Evolutionary conservation across 1,140 invertebrate genomes (phyloP).

Genomic region (Acromyrmex heyeri): DNA sequence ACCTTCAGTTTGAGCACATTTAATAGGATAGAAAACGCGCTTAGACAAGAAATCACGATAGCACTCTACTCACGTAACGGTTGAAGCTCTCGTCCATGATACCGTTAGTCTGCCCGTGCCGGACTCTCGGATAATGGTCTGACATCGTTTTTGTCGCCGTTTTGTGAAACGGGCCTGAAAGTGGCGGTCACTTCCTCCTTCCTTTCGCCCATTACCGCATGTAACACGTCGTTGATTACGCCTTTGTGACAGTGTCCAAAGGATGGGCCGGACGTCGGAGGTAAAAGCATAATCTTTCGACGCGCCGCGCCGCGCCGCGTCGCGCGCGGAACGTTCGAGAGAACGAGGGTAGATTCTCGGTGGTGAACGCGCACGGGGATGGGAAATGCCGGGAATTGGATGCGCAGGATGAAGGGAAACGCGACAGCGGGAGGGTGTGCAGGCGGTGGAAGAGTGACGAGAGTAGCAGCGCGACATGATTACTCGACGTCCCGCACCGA

Average conservation of each 20-base stretch:
- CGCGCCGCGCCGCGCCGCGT: neutral
- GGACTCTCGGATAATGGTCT: conserved; percentile 68
- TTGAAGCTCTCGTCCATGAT: conserved; percentile 79
- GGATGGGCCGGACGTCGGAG: neutral
- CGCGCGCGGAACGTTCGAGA: neutral
- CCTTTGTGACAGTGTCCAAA: conserved; percentile 45
- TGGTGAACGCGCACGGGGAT: neutral
- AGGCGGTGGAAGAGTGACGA: conserved; percentile 50
- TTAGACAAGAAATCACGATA: conserved; percentile 72
- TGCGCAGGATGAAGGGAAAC: conserved; percentile 18
- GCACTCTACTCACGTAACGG: conserved; percentile 75
- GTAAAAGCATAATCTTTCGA: conserved; percentile 49
- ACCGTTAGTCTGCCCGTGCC: conserved; percentile 51
- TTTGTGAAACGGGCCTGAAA: conserved; percentile 67
- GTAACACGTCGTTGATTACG: conserved; percentile 59
- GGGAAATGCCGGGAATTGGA: conserved; percentile 41
- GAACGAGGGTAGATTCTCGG: neutral
- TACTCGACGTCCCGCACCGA: conserved; percentile 60
- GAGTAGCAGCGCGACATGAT: conserved; percentile 63
- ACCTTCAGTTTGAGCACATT: conserved; percentile 17
- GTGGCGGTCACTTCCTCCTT: conserved; percentile 46
- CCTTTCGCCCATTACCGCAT: conserved; percentile 59
- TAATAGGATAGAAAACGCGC: conserved; percentile 20
- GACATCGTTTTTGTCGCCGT: conserved; percentile 76
- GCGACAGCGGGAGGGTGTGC: neutral